Percentiles rank a stretch among this genome's conserved stretches.
These are phyloP conservation scores for Schizopygopsis pylzovi DNA, from an alignment of 2,797 vertebrate genomes.

Conservation along the genomic window DNA sequence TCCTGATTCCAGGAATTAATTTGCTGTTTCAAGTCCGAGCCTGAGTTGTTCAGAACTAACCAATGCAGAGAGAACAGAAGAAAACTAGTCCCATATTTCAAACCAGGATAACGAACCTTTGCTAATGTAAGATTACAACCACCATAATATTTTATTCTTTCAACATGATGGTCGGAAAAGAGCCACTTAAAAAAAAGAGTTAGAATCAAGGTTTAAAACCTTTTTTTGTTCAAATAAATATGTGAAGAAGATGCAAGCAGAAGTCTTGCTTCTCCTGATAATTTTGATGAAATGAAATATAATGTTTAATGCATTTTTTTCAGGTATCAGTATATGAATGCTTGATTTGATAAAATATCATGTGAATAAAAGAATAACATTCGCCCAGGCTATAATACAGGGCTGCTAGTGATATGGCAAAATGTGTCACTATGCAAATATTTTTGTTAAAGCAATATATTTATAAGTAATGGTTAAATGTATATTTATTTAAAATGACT, in stretches of 20 bases:
- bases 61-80: constrained; percentile 11
- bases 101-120: background rate
- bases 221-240: background rate
- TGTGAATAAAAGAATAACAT: background rate
- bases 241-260: background rate
- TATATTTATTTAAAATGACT: background rate
- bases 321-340: too few relatives aligned
- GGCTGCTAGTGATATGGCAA: background rate
- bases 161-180: background rate
- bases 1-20: constrained; percentile 35
- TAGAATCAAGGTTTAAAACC: background rate
- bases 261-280: background rate
- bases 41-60: constrained; percentile 14
- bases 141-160: background rate
- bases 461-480: background rate
- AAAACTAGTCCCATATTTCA: constrained; percentile 24
- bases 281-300: background rate
- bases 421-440: background rate
- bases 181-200: background rate
- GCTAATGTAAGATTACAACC: background rate
- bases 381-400: background rate
- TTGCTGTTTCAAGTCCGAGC: constrained; percentile 12
- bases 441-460: background rate
- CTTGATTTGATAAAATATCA: background rate
- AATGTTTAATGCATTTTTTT: background rate